Base-by-base conservation (phyloP, 2,888 invertebrate species). In the Xanthia icteritia region DNA sequence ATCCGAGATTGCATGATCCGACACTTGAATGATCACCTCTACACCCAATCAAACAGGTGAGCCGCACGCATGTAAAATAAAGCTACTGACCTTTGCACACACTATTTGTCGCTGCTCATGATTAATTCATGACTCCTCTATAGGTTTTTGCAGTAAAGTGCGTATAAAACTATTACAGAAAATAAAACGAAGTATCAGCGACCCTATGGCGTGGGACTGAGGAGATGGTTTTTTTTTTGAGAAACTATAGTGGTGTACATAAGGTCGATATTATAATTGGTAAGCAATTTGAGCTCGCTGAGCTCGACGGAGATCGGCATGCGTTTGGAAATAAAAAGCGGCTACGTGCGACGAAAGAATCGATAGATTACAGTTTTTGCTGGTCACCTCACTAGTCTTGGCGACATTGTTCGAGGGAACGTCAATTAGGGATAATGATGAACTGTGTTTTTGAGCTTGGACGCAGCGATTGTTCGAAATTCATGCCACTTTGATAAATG, bases 381-480 rank as follows among this genome's bases (percentile, higher is more conserved):
- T 84, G 86, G 87, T 88, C 91, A 88, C 91, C 88, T 87, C 92
- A 92, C 94, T 95, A 94, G 94, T 89, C 88, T 86, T 81, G 88
- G 92, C 93, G 92, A 95, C 96, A 94, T 95, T 95, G 95, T 95
- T 94, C 91, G 82, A 84, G 88, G 76, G 90, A 91, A 94, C 94
- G 95, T 95, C 95, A 96, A 96, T 96, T 96, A 96, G 93, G 89
- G 93, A 91, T 96, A 96, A 96, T 96, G 95, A 95, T 94, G 94
- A 92, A 93, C 92, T 89, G 91, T 89, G 92, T 93, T 93, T 93
- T 94, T 92, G 91, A 93, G 91, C 89, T 89, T 88, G 83, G 82
- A 85, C 82, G 87, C 90, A 85, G 87, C 92, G 91, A 93, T 93
- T 93, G 93, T 91, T 89, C 87, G 83, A 87, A 88, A 89, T 88